These are phyloP conservation scores for Eretmochelys imbricata DNA, from an alignment of 2,113 vertebrate genomes.

Conservation along the genomic window DNA sequence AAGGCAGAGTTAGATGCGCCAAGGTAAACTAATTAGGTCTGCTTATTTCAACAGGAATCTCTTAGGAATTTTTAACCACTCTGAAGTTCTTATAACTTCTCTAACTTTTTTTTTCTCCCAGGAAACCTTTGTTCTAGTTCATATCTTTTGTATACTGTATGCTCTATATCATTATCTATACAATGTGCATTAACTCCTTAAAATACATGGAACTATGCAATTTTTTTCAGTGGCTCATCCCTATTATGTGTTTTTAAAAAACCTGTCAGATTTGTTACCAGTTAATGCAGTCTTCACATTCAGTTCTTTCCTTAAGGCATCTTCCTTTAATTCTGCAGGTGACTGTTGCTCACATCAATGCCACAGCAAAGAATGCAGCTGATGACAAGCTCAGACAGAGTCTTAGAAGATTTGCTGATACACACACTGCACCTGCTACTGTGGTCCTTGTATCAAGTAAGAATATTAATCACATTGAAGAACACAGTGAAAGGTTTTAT, in stretches of 20 bases:
- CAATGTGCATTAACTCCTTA: neutral
- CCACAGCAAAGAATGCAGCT: constrained; percentile 98
- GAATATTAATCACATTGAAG: constrained; percentile 34
- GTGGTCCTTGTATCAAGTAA: constrained; percentile 97
- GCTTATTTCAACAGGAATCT: neutral
- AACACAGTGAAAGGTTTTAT: too few relatives aligned
- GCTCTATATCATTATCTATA: neutral
- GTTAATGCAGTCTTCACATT: neutral
- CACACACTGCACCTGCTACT: constrained; percentile 94
- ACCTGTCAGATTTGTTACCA: neutral
- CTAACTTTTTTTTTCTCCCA: neutral
- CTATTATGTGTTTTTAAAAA: neutral
- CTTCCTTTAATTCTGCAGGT: constrained; percentile 80
- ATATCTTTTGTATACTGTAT: neutral
- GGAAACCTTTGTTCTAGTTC: neutral
- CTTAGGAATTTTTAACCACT: neutral
- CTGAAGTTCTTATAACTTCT: neutral
- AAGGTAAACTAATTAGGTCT: neutral
- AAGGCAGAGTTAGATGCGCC: neutral
- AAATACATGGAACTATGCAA: neutral
- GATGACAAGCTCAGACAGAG: constrained; percentile 98
- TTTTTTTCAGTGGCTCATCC: neutral
- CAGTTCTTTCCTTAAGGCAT: neutral
- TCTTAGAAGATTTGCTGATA: constrained; percentile 95
- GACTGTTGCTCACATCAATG: constrained; percentile 98